Conservation (phyloP, 1,140 invertebrate genomes). For the Cydia strobilella region DNA sequence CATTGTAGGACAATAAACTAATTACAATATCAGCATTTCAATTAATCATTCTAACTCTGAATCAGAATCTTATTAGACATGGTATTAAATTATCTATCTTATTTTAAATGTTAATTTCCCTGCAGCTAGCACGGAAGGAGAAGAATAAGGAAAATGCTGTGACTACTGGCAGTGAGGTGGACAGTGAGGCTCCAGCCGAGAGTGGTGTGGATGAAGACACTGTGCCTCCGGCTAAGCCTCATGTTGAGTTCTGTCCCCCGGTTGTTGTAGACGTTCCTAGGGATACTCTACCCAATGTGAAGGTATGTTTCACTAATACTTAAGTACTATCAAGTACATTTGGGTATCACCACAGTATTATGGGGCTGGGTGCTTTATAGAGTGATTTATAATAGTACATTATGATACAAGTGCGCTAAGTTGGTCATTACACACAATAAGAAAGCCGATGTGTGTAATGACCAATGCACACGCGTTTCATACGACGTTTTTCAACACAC, state of each 20-base stretch:
- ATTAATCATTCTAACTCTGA: no score
- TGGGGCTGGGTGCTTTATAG: constrained; percentile 20
- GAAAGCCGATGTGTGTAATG: no score
- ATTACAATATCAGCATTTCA: no score
- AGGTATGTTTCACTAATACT: constrained; percentile 50
- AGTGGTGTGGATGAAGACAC: constrained; percentile 72
- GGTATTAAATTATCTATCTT: not conserved
- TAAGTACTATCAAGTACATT: not conserved
- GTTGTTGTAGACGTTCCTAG: constrained; percentile 66
- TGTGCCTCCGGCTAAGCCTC: constrained; percentile 52
- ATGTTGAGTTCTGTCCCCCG: constrained; percentile 72
- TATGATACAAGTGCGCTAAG: no score
- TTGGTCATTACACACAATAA: no score
- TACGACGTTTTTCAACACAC: no score
- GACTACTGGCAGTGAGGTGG: constrained; percentile 65
- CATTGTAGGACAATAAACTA: no score
- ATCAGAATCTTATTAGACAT: no score
- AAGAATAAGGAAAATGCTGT: constrained; percentile 65
- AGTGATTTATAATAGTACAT: constrained; percentile 1
- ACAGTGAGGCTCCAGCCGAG: constrained; percentile 73
- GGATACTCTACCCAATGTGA: constrained; percentile 63
- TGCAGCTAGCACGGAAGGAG: constrained; percentile 72
- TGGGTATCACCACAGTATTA: not conserved
- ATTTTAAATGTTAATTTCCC: constrained; percentile 18
- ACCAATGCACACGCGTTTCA: no score